Evolutionary conservation across 1,140 invertebrate genomes (phyloP).

Genomic region (Drosophila lacteicornis): DNA sequence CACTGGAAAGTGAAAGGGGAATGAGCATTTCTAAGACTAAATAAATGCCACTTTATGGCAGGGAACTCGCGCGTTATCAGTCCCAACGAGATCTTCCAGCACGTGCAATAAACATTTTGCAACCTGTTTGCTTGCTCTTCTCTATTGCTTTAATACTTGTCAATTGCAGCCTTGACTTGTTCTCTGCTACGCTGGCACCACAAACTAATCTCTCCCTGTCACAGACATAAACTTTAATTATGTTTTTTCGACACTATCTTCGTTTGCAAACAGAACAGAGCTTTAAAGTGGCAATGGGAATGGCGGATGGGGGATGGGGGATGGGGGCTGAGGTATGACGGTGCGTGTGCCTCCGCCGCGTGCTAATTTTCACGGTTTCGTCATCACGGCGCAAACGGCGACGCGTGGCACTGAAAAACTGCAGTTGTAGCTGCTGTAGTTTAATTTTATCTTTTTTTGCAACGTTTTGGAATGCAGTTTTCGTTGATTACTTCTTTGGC

Average conservation of each 20-base stretch:
- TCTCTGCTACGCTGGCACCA: conserved; percentile 21
- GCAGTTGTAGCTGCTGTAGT: conserved; percentile 19
- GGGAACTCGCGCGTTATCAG: conserved; percentile 3
- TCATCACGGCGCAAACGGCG: conserved; percentile 16
- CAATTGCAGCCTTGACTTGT: conserved; percentile 18
- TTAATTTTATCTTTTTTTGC: conserved; percentile 10
- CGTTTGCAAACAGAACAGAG: conserved; percentile 14
- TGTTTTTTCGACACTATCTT: conserved; percentile 34
- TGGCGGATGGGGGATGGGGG: not conserved
- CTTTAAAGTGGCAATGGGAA: conserved; percentile 18
- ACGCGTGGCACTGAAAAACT: conserved; percentile 42
- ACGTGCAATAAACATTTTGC: conserved; percentile 28
- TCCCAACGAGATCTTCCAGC: not conserved
- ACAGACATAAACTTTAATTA: conserved; percentile 33
- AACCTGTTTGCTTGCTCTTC: conserved; percentile 14
- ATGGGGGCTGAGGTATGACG: not conserved
- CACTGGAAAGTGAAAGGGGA: conserved; percentile 44
- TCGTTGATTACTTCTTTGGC: conserved; percentile 38
- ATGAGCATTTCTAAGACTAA: conserved; percentile 1
- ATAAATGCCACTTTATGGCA: conserved; percentile 1
- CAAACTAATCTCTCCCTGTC: conserved; percentile 22
- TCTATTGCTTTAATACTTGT: conserved; percentile 1
- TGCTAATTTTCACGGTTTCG: conserved; percentile 50
- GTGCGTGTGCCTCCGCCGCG: conserved; percentile 23
- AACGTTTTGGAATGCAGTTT: conserved; percentile 40